Percentiles rank a stretch among this genome's conserved stretches.
phyloP scores from a whole-genome alignment of 2,113 vertebrate genomes.

The Notarius lentiginosus region DNA sequence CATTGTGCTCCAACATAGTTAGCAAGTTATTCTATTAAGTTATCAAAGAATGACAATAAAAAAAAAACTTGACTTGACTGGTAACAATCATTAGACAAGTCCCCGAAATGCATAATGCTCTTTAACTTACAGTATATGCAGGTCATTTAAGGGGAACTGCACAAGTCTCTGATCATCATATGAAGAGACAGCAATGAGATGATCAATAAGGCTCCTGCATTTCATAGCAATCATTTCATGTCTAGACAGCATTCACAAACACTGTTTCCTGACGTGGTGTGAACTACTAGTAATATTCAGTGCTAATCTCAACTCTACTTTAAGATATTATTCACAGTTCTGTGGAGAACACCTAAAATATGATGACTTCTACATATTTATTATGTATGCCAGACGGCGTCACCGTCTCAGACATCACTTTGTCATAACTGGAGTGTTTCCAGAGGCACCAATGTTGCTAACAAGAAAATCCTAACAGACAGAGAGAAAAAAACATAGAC shows the following conservation, averaged over 20 bases:
- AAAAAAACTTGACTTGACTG: not conserved
- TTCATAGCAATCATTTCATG: not conserved
- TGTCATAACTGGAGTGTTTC: not conserved
- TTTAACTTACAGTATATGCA: not conserved
- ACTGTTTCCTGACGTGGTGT: not conserved
- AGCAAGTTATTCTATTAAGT: not conserved
- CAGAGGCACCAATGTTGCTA: not conserved
- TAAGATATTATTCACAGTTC: not conserved
- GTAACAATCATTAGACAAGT: not conserved
- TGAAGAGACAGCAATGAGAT: not conserved
- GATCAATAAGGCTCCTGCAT: not conserved
- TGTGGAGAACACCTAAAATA: not conserved
- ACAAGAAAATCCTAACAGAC: not conserved
- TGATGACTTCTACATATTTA: not conserved
- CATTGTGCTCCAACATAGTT: not conserved
- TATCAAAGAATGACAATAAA: not conserved
- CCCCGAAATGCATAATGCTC: not conserved
- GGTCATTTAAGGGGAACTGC: not conserved
- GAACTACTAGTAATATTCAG: slow-evolving; percentile 1
- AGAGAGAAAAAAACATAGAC: not conserved
- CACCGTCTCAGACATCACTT: not conserved
- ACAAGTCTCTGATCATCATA: not conserved
- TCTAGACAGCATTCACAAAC: not conserved
- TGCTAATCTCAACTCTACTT: not conserved
- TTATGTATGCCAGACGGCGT: not conserved